Percentiles rank a stretch among this genome's conserved stretches.
Evolutionary conservation across 1,140 invertebrate genomes (phyloP).

Genomic region (Lethrus apterus): DNA sequence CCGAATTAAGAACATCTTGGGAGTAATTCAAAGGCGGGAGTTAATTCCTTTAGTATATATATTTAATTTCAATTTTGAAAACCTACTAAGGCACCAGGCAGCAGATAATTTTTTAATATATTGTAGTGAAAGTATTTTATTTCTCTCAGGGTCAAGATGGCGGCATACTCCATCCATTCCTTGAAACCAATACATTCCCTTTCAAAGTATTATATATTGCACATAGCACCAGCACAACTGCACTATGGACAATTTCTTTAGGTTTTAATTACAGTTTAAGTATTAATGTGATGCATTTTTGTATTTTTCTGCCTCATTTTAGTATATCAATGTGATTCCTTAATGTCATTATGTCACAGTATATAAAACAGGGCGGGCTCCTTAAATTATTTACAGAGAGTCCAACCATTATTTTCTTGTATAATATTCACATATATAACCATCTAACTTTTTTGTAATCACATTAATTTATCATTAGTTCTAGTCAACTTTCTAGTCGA

Average conservation of each 20-base stretch:
- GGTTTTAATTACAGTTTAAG: constrained; percentile 6
- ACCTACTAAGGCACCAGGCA: no score
- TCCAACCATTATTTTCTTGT: no score
- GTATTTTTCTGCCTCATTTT: no score
- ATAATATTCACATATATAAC: neutral
- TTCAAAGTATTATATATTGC: constrained; percentile 1
- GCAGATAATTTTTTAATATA: no score
- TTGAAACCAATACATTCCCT: constrained; percentile 10
- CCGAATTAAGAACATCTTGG: neutral
- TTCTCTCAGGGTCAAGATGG: constrained; percentile 18
- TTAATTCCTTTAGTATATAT: constrained; percentile 3
- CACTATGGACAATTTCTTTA: constrained; percentile 10
- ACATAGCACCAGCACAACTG: constrained; percentile 15
- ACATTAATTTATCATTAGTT: constrained; percentile 2
- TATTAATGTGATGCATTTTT: constrained; percentile 1
- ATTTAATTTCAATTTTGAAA: constrained; percentile 13
- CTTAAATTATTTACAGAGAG: constrained; percentile 9
- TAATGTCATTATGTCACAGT: no score
- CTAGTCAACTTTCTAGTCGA: constrained; percentile 24
- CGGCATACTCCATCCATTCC: constrained; percentile 13
- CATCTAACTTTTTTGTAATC: neutral
- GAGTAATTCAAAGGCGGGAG: constrained; percentile 1
- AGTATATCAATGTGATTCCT: no score
- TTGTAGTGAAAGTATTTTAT: no score
- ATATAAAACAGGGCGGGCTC: constrained; percentile 4